These are phyloP conservation scores for Hypsopygia costalis DNA, from an alignment of 2,888 invertebrate species.

Conservation along the genomic window DNA sequence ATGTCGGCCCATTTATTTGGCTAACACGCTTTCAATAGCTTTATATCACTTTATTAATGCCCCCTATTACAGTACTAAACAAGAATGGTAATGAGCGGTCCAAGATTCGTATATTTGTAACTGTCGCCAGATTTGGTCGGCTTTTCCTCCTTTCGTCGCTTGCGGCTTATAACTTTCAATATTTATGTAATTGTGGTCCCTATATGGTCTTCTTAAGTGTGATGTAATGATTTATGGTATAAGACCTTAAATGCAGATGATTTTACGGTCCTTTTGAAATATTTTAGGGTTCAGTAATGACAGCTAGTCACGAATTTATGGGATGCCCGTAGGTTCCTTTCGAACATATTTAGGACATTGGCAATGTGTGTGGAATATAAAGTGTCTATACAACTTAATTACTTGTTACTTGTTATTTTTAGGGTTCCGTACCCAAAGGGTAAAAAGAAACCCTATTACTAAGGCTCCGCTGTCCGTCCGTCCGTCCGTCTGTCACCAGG, in stretches of 20 bases:
- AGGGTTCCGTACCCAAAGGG: too few relatives aligned
- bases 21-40: slow-evolving; percentile 14
- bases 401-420: too few relatives aligned
- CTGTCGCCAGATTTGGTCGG: slow-evolving; percentile 36
- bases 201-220: slow-evolving; percentile 3
- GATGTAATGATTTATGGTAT: slow-evolving; percentile 6
- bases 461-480: too few relatives aligned
- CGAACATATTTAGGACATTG: too few relatives aligned
- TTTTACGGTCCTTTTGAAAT: slow-evolving; percentile 4
- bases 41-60: slow-evolving; percentile 7
- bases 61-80: slow-evolving; percentile 18
- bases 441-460: too few relatives aligned
- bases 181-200: slow-evolving; percentile 7
- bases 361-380: too few relatives aligned
- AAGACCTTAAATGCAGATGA: slow-evolving; percentile 4
- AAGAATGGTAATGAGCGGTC: slow-evolving; percentile 24
- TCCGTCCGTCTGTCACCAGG: too few relatives aligned
- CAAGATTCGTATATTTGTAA: slow-evolving; percentile 32
- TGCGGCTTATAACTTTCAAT: slow-evolving; percentile 10
- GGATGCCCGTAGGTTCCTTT: too few relatives aligned
- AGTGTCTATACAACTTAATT: too few relatives aligned
- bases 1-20: slow-evolving; percentile 35
- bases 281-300: slow-evolving; percentile 5
- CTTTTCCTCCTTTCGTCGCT: slow-evolving; percentile 17
- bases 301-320: neutral